Conservation (phyloP, 1,140 invertebrate genomes). For the Heliconius hewitsoni region DNA sequence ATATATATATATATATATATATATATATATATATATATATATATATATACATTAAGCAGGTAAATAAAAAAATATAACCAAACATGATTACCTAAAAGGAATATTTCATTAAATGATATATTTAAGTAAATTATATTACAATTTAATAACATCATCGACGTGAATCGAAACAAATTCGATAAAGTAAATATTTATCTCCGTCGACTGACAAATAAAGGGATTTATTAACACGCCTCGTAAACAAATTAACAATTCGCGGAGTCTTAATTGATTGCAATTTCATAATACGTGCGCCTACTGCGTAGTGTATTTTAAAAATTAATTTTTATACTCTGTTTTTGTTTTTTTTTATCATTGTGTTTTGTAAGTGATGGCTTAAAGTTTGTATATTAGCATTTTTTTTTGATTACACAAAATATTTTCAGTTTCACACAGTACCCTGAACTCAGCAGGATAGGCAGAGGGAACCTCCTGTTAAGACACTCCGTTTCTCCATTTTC, state of each 20-base stretch:
- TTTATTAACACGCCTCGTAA: conserved; percentile 17
- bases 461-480: neutral
- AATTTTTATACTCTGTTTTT: no score
- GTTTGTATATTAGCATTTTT: neutral
- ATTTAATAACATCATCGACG: conserved; percentile 3
- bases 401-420: neutral
- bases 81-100: no score
- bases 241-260: conserved; percentile 14
- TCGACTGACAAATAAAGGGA: conserved; percentile 18
- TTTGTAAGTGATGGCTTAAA: no score
- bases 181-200: conserved; percentile 18
- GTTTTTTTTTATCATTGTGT: no score
- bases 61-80: no score
- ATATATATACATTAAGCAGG: no score
- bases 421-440: neutral
- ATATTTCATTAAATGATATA: neutral
- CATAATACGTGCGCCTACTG: conserved; percentile 1
- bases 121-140: neutral
- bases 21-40: no score
- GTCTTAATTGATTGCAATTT: conserved; percentile 19
- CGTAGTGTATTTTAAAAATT: neutral
- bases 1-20: no score
- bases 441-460: neutral
- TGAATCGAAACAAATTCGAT: conserved; percentile 8
- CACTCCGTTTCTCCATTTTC: neutral